Base-by-base conservation (phyloP, 2,888 invertebrate species). In the Thysanoteuthis rhombus region DNA sequence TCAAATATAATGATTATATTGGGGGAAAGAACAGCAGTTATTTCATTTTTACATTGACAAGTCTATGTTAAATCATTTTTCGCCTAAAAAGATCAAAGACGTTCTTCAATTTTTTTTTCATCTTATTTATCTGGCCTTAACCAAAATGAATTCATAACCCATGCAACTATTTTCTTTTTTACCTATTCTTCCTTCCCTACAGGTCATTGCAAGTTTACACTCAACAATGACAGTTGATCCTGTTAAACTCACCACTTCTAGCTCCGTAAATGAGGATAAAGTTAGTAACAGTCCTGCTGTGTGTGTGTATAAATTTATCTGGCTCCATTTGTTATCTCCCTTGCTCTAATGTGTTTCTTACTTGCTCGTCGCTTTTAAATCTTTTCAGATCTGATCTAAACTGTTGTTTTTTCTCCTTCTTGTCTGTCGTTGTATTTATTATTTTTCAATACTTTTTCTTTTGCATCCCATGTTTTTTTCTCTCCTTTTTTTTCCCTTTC, bases 241-340 rank as follows among this genome's bases (percentile, higher is more conserved):
- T 38, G 45, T 45, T 92, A 92, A 92, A 92, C 32, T 92, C 42
- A 92, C 92, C 45, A 45, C 92, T 92, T 92, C 92, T 92, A 92
- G 92, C 45, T 92, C 92, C 92, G 39, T 92, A 92, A 92, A 92
- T 32, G 42, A 92, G 40, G 92, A 92, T 40, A 92, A 92, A 92
- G 42, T 92, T 92, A 92, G 40, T 92, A 92, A 92, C 45, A 45
- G 92, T 45, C 92, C 92, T 42, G 92, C 45, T 92, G 75, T 92
- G 92, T 92, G 39, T 90, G 92, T 92, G 92, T 92, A 92, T 92
- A n/a, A n/a, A 38, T 92, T 92, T 92, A 40, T 92, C 45, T 92
- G 92, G 42, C 45, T 92, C 92, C 19, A 45, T 92, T 40, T 92
- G 42, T 92, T 92, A 92, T 42, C 75, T 75, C 75, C 75, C 75